Evolutionary conservation across 2,888 invertebrate species (phyloP).

Genomic region (Torymus texanus): DNA sequence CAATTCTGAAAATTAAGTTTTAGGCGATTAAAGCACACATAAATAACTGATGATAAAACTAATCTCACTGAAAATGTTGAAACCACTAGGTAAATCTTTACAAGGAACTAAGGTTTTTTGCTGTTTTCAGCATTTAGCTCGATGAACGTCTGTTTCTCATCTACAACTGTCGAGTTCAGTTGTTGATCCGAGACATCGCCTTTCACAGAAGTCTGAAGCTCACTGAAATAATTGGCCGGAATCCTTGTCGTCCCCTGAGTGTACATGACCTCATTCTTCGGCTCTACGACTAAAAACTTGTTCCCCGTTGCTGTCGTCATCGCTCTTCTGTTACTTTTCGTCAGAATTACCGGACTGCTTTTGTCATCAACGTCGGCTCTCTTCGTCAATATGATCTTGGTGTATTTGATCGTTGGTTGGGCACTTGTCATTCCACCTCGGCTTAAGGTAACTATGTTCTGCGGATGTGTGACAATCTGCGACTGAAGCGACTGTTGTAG

Average conservation of each 20-base stretch:
- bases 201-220: slow-evolving; percentile 14
- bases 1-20: too few species aligned
- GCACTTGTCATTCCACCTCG: slow-evolving; percentile 21
- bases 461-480: slow-evolving; percentile 48
- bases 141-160: slow-evolving; percentile 9
- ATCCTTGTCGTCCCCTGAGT: slow-evolving; percentile 10
- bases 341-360: slow-evolving; percentile 63
- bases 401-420: slow-evolving; percentile 72
- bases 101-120: slow-evolving; percentile 33
- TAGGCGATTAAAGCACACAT: too few species aligned
- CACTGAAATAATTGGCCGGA: background rate
- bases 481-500: slow-evolving; percentile 19
- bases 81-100: background rate
- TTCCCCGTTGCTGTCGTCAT: background rate
- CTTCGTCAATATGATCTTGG: slow-evolving; percentile 77
- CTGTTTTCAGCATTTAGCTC: slow-evolving; percentile 10
- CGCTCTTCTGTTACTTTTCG: slow-evolving; percentile 59
- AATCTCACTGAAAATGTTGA: slow-evolving; percentile 39
- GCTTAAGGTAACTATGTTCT: slow-evolving; percentile 42
- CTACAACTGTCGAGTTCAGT: background rate
- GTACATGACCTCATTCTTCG: slow-evolving; percentile 34
- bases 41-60: slow-evolving; percentile 22
- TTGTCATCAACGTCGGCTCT: slow-evolving; percentile 65
- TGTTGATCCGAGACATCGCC: background rate
- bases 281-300: slow-evolving; percentile 40